A percentile compares a stretch with the other conserved stretches of the same genome.
phyloP scores from a whole-genome alignment of 1,140 invertebrate genomes.

The Euura saliciscinereae region DNA sequence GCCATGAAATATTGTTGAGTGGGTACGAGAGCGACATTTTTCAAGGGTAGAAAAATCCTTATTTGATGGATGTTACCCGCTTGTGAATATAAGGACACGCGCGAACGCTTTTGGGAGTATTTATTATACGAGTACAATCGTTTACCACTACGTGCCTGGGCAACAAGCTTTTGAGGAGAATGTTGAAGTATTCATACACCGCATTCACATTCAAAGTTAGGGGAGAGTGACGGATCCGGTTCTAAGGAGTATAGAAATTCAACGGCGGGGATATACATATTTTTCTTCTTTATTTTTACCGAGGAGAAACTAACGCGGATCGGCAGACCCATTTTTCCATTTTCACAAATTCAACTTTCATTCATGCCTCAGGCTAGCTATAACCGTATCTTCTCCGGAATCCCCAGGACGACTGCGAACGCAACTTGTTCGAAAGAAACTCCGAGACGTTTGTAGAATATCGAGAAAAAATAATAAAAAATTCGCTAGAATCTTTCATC shows the following conservation, averaged over 20 bases:
- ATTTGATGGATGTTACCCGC: background rate
- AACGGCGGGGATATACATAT: too few species aligned
- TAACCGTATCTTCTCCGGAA: background rate
- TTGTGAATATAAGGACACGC: background rate
- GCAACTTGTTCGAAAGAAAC: background rate
- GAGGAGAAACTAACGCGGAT: too few species aligned
- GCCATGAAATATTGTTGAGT: background rate
- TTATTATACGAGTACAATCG: background rate
- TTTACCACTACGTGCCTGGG: background rate
- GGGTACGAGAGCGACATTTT: background rate
- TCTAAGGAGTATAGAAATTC: too few species aligned
- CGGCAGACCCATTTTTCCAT: too few species aligned
- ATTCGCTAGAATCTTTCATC: background rate
- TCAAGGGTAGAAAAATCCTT: background rate
- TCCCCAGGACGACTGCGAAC: background rate
- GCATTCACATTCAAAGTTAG: too few species aligned
- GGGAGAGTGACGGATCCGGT: too few species aligned
- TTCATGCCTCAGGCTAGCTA: too few species aligned
- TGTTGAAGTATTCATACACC: too few species aligned
- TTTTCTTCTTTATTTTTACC: too few species aligned
- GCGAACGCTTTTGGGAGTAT: too few species aligned
- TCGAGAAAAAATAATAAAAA: background rate
- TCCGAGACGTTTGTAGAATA: background rate
- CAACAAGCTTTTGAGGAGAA: too few species aligned
- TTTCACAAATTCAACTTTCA: too few species aligned